Conservation (phyloP, 2,888 invertebrate species). For the Ommatoiulus sabulosus region DNA sequence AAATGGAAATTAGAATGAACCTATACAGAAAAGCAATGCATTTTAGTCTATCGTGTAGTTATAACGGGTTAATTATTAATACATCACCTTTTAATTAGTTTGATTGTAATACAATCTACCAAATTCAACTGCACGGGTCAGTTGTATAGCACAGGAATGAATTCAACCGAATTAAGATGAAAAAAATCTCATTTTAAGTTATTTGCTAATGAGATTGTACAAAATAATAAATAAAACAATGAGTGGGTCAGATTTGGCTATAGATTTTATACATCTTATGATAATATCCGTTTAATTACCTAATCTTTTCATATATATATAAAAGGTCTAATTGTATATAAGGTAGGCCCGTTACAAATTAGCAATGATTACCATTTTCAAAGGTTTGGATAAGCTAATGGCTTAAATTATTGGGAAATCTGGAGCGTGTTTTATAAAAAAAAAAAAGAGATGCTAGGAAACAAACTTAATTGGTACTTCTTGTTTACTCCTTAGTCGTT, state of each 20-base stretch:
- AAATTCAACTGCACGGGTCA: neutral
- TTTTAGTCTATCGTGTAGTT: neutral
- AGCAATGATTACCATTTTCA: neutral
- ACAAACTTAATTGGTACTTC: no score
- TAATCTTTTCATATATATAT: neutral
- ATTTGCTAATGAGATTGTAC: neutral
- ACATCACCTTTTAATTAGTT: neutral
- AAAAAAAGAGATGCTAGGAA: no score
- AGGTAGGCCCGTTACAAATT: neutral
- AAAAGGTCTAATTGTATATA: neutral
- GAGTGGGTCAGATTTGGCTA: neutral
- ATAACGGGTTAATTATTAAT: neutral
- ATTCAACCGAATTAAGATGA: neutral
- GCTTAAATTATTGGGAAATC: no score
- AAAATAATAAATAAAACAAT: neutral
- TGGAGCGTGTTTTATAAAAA: no score
- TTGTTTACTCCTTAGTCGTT: no score
- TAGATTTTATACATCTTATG: neutral
- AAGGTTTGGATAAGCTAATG: no score
- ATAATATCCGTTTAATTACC: neutral
- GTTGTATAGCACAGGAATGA: slow-evolving; percentile 2
- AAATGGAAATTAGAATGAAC: no score
- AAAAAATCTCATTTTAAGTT: neutral
- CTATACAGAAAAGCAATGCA: no score
- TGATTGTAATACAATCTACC: slow-evolving; percentile 11